These are phyloP conservation scores for Nebria brevicollis DNA, from an alignment of 2,888 invertebrate species.

Conservation along the genomic window DNA sequence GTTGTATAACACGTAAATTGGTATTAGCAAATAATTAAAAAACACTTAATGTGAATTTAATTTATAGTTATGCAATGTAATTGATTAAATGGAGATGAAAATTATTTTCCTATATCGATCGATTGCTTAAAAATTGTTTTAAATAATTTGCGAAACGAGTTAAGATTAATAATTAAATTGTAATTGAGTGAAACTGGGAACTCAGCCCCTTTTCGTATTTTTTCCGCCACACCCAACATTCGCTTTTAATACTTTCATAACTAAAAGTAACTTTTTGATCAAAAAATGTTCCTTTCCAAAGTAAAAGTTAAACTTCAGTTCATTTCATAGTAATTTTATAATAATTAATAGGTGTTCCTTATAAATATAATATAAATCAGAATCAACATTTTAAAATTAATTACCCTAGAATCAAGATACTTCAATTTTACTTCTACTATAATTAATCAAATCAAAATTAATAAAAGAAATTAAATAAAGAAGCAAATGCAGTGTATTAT, in stretches of 20 bases:
- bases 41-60: no score
- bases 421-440: no score
- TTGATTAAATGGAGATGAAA: no score
- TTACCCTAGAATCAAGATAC: background rate
- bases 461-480: no score
- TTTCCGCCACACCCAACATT: background rate
- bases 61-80: no score
- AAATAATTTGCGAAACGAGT: no score
- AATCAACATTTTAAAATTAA: background rate
- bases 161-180: background rate
- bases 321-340: background rate
- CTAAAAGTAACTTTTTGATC: background rate
- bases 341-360: background rate
- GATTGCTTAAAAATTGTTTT: no score
- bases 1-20: no score
- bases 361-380: background rate
- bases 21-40: no score
- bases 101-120: no score
- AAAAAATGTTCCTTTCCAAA: background rate
- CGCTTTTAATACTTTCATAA: constrained; percentile 1
- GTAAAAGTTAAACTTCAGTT: background rate
- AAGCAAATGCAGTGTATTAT: no score
- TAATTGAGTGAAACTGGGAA: background rate
- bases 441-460: no score
- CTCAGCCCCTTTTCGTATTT: background rate